phyloP scores from a whole-genome alignment of 2,797 vertebrate genomes.

The Phrynocephalus forsythii region DNA sequence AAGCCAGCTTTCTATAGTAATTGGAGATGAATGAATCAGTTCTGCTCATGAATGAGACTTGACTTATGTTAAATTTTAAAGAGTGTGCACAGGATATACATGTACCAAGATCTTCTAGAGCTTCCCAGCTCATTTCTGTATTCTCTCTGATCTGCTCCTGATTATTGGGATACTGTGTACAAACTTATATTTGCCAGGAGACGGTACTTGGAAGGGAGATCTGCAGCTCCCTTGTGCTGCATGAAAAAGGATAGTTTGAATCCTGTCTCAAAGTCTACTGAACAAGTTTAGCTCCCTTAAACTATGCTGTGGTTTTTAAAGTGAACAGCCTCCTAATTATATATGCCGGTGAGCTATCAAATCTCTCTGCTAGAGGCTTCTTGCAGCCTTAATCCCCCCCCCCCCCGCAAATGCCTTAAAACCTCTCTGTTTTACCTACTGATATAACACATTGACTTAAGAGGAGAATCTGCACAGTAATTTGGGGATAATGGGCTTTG shows the following conservation, averaged over 20 bases:
- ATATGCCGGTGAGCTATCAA: background rate
- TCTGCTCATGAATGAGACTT: constrained; percentile 48
- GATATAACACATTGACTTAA: background rate
- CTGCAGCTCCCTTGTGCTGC: background rate
- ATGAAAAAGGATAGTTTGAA: background rate
- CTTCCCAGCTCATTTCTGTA: background rate
- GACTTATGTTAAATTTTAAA: constrained; percentile 31
- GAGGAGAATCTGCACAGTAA: background rate
- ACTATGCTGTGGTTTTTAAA: background rate
- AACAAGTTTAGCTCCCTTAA: background rate
- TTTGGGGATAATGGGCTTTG: constrained; percentile 43
- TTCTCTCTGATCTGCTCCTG: background rate
- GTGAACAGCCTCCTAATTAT: background rate
- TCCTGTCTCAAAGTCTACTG: background rate
- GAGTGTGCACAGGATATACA: background rate
- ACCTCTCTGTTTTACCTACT: background rate
- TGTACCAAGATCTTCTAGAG: background rate
- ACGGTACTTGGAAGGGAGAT: background rate
- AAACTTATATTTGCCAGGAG: background rate
- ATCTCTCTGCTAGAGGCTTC: background rate
- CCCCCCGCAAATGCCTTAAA: background rate
- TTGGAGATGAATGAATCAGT: background rate
- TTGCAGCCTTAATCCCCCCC: background rate
- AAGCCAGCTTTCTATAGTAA: background rate
- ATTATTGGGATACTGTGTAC: background rate